Evolutionary conservation across 2,797 vertebrate species (phyloP).

Genomic region (Melopsittacus undulatus): DNA sequence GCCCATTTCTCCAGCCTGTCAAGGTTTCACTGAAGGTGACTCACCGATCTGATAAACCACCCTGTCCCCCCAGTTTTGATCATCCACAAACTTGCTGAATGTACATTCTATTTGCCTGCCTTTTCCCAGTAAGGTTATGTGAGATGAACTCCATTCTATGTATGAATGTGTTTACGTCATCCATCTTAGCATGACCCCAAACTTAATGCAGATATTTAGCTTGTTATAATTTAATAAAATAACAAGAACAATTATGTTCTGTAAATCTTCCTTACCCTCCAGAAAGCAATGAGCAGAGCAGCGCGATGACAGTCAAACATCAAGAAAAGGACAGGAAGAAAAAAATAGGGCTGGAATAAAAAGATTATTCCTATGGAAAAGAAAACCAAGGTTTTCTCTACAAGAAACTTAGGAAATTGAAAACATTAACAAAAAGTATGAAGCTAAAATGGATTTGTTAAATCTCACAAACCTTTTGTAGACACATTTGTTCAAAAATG

Average conservation of each 20-base stretch:
- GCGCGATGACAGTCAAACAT: neutral
- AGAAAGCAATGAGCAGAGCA: neutral
- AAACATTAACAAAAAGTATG: neutral
- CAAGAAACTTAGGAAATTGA: neutral
- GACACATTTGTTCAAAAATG: neutral
- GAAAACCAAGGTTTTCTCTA: neutral
- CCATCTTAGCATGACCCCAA: neutral
- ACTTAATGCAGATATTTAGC: neutral
- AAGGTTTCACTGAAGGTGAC: neutral
- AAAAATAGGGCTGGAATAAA: neutral
- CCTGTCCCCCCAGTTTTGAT: neutral
- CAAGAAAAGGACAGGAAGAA: neutral
- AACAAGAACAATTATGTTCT: neutral
- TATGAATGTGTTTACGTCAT: neutral
- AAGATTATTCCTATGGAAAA: neutral
- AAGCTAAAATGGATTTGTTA: constrained; percentile 7
- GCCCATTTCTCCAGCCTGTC: neutral
- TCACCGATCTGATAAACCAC: neutral
- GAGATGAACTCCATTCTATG: neutral
- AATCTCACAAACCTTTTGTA: neutral
- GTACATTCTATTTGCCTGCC: neutral
- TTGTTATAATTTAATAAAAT: neutral
- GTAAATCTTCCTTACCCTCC: neutral
- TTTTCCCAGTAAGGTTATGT: neutral
- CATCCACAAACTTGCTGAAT: neutral